Conservation (phyloP, 1,140 invertebrate genomes). For the Rhopalosiphum padi region DNA sequence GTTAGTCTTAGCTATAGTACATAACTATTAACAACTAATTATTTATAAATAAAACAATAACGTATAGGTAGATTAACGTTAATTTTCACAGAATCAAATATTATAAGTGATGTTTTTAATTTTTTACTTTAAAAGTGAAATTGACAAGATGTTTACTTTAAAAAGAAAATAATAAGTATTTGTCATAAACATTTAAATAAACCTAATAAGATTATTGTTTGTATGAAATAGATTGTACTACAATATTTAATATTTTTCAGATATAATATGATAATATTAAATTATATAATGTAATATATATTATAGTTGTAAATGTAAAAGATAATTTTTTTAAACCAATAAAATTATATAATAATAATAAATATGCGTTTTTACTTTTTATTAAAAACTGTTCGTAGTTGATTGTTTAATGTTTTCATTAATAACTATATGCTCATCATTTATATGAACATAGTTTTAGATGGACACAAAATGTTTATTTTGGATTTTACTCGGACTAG, state of each 20-base stretch:
- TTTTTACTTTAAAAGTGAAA: neutral
- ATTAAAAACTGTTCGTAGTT: neutral
- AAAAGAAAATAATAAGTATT: too few relatives aligned
- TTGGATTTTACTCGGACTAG: constrained; percentile 38
- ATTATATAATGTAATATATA: too few relatives aligned
- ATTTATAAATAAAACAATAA: neutral
- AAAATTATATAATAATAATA: neutral
- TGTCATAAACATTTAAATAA: too few relatives aligned
- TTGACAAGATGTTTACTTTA: too few relatives aligned
- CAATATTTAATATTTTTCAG: neutral
- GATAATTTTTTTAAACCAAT: neutral
- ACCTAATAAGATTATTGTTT: neutral
- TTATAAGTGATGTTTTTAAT: neutral
- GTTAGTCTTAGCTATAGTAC: neutral
- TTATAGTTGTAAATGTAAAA: too few relatives aligned
- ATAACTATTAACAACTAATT: neutral
- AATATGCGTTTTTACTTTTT: neutral
- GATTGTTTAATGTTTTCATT: neutral
- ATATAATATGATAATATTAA: too few relatives aligned
- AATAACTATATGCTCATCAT: neutral
- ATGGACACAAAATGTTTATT: neutral
- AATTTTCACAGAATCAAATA: neutral
- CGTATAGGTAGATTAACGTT: neutral
- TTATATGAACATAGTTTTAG: neutral
- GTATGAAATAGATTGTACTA: neutral